Evolutionary conservation across 2,113 vertebrate genomes (phyloP), one percentile per base, ranked within the genome.

Genomic region (Trematomus loennbergii): DNA sequence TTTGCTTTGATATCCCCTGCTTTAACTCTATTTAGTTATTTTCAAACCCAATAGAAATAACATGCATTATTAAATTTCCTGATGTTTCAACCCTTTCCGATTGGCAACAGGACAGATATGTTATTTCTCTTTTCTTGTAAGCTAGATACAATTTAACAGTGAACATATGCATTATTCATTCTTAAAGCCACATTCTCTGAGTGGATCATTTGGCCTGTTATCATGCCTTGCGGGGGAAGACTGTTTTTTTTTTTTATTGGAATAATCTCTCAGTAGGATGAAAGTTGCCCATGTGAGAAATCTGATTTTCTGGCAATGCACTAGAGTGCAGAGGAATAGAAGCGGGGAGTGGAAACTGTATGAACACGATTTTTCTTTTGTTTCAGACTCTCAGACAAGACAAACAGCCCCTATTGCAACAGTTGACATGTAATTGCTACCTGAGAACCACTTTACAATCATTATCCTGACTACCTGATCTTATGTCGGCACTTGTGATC

Each of bases 241-340:
- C 91, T 91, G 88, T 93, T 94, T 94, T 87, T 94, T 94, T 92
- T 89, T 92, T 89, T 93, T 91, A 94, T 94, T 91, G 84, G 92
- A 94, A 94, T 92, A 90, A 93, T 94, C 87, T 93, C 89, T 92
- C 85, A 91, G 90, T 82, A 83, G 89, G 90, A 94, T 89, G 88
- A 91, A 87, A 90, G 88, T 91, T 89, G 84, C 82, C 90, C 89
- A 91, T 90, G 92, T 94, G 94, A 91, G 78, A 93, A 94, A 95
- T 94, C 92, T 53, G 83, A 93, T 94, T 93, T 93, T 93, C 91
- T 92, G 89, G 86, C 89, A 87, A 73, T 29, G 86, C 89, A 87
- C 83, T 90, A 87, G 81, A 81, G 75, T 62, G 18, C 63, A 64
- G 80, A 85, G 67, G 75, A 75, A 87, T 49, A 77, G 64, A 71